Conservation (phyloP, 2,888 invertebrate genomes). For the Fissipunctia ypsillon region DNA sequence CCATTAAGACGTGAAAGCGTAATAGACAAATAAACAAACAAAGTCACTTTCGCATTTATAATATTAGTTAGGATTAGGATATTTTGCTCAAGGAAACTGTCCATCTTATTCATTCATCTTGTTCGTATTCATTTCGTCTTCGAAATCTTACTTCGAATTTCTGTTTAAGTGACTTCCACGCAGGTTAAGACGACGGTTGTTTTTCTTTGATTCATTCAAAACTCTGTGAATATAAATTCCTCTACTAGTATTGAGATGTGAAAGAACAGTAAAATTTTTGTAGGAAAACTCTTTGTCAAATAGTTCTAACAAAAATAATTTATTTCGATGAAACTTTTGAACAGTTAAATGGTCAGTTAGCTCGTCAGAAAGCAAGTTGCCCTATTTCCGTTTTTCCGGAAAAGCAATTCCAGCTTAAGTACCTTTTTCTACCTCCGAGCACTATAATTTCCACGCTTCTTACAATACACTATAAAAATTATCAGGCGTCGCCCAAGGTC, state of each 20-base stretch:
- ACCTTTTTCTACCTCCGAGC: background rate
- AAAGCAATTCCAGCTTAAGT: background rate
- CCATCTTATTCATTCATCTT: background rate
- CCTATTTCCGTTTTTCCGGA: background rate
- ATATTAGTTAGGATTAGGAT: too few relatives aligned
- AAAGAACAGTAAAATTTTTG: background rate
- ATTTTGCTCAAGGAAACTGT: background rate
- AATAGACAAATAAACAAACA: too few relatives aligned
- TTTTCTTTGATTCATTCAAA: conserved; percentile 1
- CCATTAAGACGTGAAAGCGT: too few relatives aligned
- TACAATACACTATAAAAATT: conserved; percentile 28
- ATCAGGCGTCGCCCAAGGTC: conserved; percentile 14
- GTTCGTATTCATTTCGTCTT: background rate
- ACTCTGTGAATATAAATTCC: background rate
- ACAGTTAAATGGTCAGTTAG: background rate
- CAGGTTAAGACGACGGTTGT: background rate
- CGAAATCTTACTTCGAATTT: background rate
- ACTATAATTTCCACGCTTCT: conserved; percentile 29
- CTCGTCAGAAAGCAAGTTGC: background rate
- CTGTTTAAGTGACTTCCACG: conserved; percentile 12
- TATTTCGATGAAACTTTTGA: background rate
- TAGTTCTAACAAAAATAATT: background rate
- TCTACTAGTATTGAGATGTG: background rate
- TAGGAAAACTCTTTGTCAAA: background rate
- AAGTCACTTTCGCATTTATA: too few relatives aligned